Percentiles rank a stretch among this genome's conserved stretches.
Conservation (phyloP, 2,888 invertebrate species). For the Pristionchus arcanus region DNA sequence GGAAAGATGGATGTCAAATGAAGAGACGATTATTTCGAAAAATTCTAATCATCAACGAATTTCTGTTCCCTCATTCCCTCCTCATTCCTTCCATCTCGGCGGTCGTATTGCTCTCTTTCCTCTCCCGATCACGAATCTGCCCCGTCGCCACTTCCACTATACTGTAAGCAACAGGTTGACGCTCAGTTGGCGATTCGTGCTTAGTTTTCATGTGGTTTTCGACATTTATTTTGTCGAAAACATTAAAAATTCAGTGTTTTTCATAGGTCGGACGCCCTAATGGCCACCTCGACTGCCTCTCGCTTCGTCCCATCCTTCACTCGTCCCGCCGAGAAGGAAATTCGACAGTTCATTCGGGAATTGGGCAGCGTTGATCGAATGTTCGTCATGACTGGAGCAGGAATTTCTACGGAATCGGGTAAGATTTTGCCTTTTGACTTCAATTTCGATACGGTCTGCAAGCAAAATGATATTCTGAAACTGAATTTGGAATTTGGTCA, state of each 20-base stretch:
- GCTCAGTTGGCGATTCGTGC: background rate
- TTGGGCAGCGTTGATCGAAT: slow-evolving; percentile 71
- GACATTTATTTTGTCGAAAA: background rate
- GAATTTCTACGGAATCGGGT: slow-evolving; percentile 93
- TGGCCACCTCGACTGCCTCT: background rate
- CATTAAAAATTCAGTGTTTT: background rate
- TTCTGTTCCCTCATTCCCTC: background rate
- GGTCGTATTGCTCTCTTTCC: background rate
- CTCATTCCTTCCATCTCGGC: background rate
- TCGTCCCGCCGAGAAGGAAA: background rate
- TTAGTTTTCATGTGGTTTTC: background rate
- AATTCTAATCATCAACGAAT: background rate
- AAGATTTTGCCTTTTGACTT: background rate
- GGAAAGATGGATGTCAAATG: too few relatives aligned
- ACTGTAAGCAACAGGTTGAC: slow-evolving; percentile 5
- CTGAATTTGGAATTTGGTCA: too few relatives aligned
- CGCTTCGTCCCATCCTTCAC: slow-evolving; percentile 53
- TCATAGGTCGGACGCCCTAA: background rate
- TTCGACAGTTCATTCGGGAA: slow-evolving; percentile 25
- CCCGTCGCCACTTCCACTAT: background rate
- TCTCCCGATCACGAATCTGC: background rate
- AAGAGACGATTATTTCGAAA: too few relatives aligned
- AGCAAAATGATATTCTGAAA: too few relatives aligned
- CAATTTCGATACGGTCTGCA: too few relatives aligned
- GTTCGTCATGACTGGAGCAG: slow-evolving; percentile 93